A percentile compares a stretch with the other conserved stretches of the same genome.
Conservation (phyloP, 1,140 invertebrate genomes). For the Drosophila lini region DNA sequence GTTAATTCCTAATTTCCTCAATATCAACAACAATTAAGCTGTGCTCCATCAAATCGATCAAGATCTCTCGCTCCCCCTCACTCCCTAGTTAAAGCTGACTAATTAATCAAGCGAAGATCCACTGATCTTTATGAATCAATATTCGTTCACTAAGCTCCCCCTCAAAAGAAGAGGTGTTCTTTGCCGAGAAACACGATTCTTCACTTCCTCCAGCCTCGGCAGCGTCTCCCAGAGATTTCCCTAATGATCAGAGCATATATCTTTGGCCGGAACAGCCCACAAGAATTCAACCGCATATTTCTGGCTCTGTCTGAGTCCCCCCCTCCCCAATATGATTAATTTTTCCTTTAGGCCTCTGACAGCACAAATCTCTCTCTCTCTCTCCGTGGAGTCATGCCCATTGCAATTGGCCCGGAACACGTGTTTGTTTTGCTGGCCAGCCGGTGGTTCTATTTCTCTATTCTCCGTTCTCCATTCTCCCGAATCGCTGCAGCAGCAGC, state of each 20-base stretch:
- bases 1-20: conserved; percentile 24
- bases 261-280: conserved; percentile 42
- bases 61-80: conserved; percentile 1
- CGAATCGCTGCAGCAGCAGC: conserved; percentile 77
- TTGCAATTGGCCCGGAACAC: conserved; percentile 74
- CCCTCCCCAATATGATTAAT: conserved; percentile 67
- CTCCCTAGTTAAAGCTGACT: conserved; percentile 20
- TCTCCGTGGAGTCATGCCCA: conserved; percentile 55
- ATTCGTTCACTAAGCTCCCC: conserved; percentile 30
- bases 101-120: conserved; percentile 47
- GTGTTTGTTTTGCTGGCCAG: conserved; percentile 48
- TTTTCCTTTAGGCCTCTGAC: conserved; percentile 65
- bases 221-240: conserved; percentile 4
- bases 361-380: conserved; percentile 40
- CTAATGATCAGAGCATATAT: conserved; percentile 27
- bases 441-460: conserved; percentile 8
- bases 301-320: conserved; percentile 37
- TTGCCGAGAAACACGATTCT: conserved; percentile 30
- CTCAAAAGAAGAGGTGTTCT: conserved; percentile 20
- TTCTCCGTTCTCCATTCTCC: conserved; percentile 34
- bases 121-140: conserved; percentile 48
- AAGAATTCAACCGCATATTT: conserved; percentile 59
- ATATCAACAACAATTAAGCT: conserved; percentile 47
- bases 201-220: conserved; percentile 28
- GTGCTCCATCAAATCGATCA: conserved; percentile 38